Evolutionary conservation across 2,888 invertebrate genomes (phyloP), one percentile per base, ranked within the genome.

Genomic region (Sialis fuliginosa): DNA sequence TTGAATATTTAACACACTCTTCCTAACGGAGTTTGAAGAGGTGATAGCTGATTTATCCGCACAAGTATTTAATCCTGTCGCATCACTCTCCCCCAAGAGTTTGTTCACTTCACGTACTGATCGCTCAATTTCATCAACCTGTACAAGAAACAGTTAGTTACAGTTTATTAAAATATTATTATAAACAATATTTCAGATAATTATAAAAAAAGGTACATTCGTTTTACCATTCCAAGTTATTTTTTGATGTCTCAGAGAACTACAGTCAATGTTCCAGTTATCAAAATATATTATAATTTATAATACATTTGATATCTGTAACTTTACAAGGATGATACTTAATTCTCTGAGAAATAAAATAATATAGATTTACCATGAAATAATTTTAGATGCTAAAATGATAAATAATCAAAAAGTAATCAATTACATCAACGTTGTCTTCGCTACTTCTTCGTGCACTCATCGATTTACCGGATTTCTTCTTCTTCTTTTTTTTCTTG

Each of bases 91-190:
- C 1, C 77, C 80, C 33, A 79, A 63, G 33, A 81, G 67, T 58
- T 75, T 71, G 58, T 81, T 79, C 7, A 82, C 78, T 61, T 80
- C 77, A 51, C 74, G 66, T 9, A 81, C 68, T 42, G 76, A 75
- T 49, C 74, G 70, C 53, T 80, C 80, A 31, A 81, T 72, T 59
- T 81, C 81, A 63, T 81, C 81, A 52, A 74, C 63, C 60, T 70
- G 50, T 49, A 53, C 46, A 22, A 22, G n/a, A n/a, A n/a, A n/a
- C n/a, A n/a, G n/a, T n/a, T n/a, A n/a, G n/a, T n/a, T n/a, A n/a
- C n/a, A n/a, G n/a, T n/a, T n/a, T n/a, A n/a, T n/a, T n/a, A n/a
- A n/a, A n/a, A n/a, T n/a, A n/a, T n/a, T n/a, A n/a, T n/a, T n/a
- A n/a, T n/a, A n/a, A n/a, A n/a, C n/a, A n/a, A n/a, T n/a, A n/a